Evolutionary conservation across 2,797 vertebrate species (phyloP).

Genomic region (Rhodeus uyekii): DNA sequence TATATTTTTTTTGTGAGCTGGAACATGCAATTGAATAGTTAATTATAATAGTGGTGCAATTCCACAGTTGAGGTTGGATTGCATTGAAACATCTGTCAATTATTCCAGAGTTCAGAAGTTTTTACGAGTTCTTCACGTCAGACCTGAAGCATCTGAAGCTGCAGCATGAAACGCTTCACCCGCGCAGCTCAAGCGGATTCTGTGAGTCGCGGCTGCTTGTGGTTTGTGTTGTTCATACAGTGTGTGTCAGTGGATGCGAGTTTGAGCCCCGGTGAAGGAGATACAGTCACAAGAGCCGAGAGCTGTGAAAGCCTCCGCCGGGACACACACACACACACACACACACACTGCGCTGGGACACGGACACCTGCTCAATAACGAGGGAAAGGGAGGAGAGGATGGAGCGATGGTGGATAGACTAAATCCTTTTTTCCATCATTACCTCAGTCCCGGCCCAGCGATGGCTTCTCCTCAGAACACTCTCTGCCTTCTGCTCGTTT

Average conservation of each 20-base stretch:
- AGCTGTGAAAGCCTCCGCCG: constrained; percentile 39
- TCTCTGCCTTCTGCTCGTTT: constrained; percentile 72
- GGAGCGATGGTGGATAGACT: constrained; percentile 56
- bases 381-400: constrained; percentile 37
- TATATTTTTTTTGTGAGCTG: not conserved
- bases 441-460: constrained; percentile 70
- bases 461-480: constrained; percentile 56
- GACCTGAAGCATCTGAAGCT: constrained; percentile 1
- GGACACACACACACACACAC: constrained; percentile 17
- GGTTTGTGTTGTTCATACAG: constrained; percentile 31
- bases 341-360: constrained; percentile 36
- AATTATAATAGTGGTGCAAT: not conserved
- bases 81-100: not conserved
- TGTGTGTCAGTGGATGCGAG: constrained; percentile 38
- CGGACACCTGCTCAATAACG: constrained; percentile 43
- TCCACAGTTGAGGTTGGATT: not conserved
- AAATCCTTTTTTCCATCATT: constrained; percentile 85
- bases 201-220: constrained; percentile 9
- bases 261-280: constrained; percentile 28
- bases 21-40: not conserved
- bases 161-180: constrained; percentile 1
- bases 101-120: not conserved
- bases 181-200: not conserved
- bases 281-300: constrained; percentile 33
- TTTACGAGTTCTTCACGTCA: not conserved